phyloP scores from a whole-genome alignment of 2,888 invertebrate genomes.

The Mythimna loreyi region DNA sequence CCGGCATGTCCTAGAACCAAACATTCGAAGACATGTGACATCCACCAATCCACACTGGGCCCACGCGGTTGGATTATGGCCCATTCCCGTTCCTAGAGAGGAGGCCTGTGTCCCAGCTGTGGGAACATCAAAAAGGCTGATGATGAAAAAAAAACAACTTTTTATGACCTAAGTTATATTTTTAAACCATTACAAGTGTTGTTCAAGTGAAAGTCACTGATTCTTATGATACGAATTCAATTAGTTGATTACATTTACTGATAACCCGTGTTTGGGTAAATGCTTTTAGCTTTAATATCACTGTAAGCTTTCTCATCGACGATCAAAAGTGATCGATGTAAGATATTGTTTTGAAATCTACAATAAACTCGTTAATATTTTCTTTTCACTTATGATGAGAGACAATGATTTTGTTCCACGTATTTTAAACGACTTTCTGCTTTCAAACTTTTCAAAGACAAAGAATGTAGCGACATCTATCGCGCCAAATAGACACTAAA shows the following conservation, averaged over 20 bases:
- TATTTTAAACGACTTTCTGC: background rate
- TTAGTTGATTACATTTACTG: constrained; percentile 55
- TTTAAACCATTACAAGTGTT: background rate
- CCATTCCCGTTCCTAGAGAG: no score
- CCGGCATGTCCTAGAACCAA: no score
- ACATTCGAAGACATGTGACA: no score
- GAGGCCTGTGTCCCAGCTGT: no score
- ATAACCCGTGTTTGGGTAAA: constrained; percentile 50
- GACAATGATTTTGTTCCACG: background rate
- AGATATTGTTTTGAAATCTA: constrained; percentile 28
- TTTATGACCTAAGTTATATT: constrained; percentile 6
- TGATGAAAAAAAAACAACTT: no score
- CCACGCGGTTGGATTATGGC: no score
- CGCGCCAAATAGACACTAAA: no score
- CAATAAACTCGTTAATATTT: constrained; percentile 1
- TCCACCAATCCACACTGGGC: no score
- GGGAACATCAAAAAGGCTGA: no score
- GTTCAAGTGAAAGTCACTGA: constrained; percentile 42
- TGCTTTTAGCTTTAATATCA: constrained; percentile 35
- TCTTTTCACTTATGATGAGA: background rate
- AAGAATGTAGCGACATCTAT: no score
- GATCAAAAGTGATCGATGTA: constrained; percentile 6
- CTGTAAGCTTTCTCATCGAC: constrained; percentile 33
- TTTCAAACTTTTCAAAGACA: background rate
- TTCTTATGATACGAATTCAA: constrained; percentile 34